Evolutionary conservation across 2,113 vertebrate species (phyloP), one percentile per base, ranked within the genome.

Genomic region (Melanostigma gelatinosum): DNA sequence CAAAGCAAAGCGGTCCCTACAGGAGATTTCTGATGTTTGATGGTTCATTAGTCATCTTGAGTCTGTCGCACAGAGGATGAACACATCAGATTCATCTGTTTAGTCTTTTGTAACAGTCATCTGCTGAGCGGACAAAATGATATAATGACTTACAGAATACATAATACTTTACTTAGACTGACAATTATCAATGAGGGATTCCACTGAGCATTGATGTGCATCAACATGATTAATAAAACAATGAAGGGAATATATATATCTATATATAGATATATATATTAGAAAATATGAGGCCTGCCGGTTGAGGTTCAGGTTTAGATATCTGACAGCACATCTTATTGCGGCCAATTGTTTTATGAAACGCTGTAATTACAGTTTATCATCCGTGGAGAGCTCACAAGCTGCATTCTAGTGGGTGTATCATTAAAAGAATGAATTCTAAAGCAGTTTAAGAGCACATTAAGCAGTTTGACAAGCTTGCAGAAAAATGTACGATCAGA

Each of bases 51-150:
- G 2, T 60, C 50, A 72, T 22, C 32, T 38, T 27, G 64, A 75
- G 32, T 42, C 42, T 36, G 29, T 11, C 10, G 55, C 10, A 67
- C 34, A 61, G 42, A 16, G 61, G 22, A 22, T 61, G 48, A 46
- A 55, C 54, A 38, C n/a, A 57, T 61, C 20, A 71, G 6, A 63
- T 72, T 62, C 2, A 75, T 70, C 27, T 50, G 66, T 55, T 75
- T 50, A 66, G 44, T 77, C 67, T 75, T 78, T 71, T 52, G 18
- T 52, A 66, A 34, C 54, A 80, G 38, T 81, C 65, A 58, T 81
- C 58, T 4, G 34, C 65, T 44, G 48, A 69, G 68, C 16, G 4
- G 16, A 70, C 15, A 20, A 1, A 34, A 74, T 58, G 60, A 22
- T 69, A 70, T 65, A 74, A 58, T 75, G 52, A 8, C 5, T 76